A percentile compares a stretch with the other conserved stretches of the same genome.
These are phyloP conservation scores for Trachelus iudaicus DNA, from an alignment of 2,888 invertebrate species.

Conservation along the genomic window DNA sequence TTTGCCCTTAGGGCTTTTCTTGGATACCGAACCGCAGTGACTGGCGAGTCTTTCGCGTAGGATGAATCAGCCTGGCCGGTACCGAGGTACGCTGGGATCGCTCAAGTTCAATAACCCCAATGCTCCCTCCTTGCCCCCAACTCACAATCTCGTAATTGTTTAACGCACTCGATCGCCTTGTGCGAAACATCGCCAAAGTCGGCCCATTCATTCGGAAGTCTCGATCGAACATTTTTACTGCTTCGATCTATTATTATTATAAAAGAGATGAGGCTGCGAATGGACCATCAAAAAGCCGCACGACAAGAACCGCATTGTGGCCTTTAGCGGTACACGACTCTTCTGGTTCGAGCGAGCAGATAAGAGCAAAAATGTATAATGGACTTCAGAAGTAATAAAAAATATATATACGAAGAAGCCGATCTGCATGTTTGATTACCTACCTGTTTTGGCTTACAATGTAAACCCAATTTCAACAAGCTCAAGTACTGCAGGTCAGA, in stretches of 20 bases:
- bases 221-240: background rate
- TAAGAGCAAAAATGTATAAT: background rate
- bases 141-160: conserved; percentile 43
- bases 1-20: background rate
- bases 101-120: background rate
- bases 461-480: too few species aligned
- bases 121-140: background rate
- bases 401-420: background rate
- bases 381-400: background rate
- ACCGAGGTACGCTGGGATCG: background rate
- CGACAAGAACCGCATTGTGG: conserved; percentile 29
- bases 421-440: background rate
- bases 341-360: background rate
- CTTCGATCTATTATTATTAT: background rate
- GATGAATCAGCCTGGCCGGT: conserved; percentile 32
- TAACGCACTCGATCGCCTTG: conserved; percentile 6
- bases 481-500: background rate
- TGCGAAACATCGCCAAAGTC: background rate
- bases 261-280: background rate
- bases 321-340: conserved; percentile 2
- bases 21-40: background rate
- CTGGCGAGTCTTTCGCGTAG: conserved; percentile 10
- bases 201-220: background rate
- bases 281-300: conserved; percentile 11
- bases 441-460: background rate